phyloP scores from a whole-genome alignment of 2,888 invertebrate species.

The Furcula furcula region DNA sequence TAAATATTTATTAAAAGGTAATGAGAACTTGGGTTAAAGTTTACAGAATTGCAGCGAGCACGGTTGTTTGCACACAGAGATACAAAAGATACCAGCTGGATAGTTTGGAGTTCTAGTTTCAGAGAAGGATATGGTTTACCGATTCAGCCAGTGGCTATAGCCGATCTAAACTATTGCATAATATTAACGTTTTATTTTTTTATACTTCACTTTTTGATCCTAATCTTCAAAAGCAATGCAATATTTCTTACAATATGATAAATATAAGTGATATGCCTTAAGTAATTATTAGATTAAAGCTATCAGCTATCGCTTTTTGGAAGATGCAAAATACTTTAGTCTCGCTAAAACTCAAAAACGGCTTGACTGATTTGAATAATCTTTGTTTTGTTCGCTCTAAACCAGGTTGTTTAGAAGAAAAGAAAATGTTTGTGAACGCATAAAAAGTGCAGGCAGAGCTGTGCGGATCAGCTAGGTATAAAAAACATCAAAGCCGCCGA shows the following conservation, averaged over 20 bases:
- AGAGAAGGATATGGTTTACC: constrained; percentile 22
- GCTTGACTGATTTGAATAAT: too few species aligned
- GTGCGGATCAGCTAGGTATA: neutral
- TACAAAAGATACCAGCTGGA: constrained; percentile 44
- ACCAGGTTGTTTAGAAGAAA: too few species aligned
- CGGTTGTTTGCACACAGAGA: constrained; percentile 40
- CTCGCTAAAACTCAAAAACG: too few species aligned
- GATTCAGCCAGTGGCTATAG: constrained; percentile 6
- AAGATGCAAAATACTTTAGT: too few species aligned
- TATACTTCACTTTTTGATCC: neutral
- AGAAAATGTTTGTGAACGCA: too few species aligned
- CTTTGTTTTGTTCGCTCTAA: too few species aligned
- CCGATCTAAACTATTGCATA: constrained; percentile 6
- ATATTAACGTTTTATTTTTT: neutral
- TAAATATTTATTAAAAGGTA: constrained; percentile 8
- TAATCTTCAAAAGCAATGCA: too few species aligned
- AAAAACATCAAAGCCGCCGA: neutral
- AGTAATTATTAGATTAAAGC: too few species aligned
- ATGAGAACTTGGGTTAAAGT: constrained; percentile 12
- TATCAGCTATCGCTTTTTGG: too few species aligned
- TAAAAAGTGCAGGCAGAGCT: neutral
- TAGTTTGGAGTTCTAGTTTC: constrained; percentile 37
- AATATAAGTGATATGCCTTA: too few species aligned
- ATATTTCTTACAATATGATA: too few species aligned
- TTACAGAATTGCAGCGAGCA: constrained; percentile 10